A percentile compares a stretch with the other conserved stretches of the same genome.
Conservation (phyloP, 2,888 invertebrate species). For the Rhabditophanes sp. region DNA sequence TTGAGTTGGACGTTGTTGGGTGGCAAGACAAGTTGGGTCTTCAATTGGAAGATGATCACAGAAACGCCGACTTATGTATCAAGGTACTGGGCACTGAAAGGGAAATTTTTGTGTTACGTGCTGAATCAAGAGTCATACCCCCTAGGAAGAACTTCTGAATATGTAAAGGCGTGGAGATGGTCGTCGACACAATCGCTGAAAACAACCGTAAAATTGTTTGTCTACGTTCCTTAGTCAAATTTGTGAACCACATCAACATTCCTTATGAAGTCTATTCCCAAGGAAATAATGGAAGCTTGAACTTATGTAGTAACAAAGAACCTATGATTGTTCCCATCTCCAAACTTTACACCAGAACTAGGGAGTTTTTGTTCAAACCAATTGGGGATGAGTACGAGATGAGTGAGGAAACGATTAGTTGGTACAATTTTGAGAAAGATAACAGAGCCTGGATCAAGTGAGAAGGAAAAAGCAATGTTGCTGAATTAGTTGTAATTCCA, state of each 20-base stretch:
- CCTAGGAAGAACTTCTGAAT: conserved; percentile 51
- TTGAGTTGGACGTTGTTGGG: conserved; percentile 18
- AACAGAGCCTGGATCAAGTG: conserved; percentile 28
- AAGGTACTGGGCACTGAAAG: conserved; percentile 44
- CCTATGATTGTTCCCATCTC: conserved; percentile 65
- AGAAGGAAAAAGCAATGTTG: conserved; percentile 25
- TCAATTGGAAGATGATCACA: conserved; percentile 11
- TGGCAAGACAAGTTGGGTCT: conserved; percentile 10
- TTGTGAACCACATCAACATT: conserved; percentile 27
- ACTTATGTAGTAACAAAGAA: conserved; percentile 54
- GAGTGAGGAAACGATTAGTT: conserved; percentile 28
- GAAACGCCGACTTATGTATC: conserved; percentile 18
- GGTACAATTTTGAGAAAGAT: conserved; percentile 29
- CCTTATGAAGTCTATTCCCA: conserved; percentile 56
- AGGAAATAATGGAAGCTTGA: conserved; percentile 57
- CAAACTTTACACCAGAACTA: conserved; percentile 69
- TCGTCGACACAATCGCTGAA: conserved; percentile 67
- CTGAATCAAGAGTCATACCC: conserved; percentile 74
- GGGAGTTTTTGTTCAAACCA: conserved; percentile 70
- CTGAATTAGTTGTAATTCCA: conserved; percentile 22
- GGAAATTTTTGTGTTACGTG: conserved; percentile 64
- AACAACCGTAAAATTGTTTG: conserved; percentile 71
- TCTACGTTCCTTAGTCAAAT: conserved; percentile 63
- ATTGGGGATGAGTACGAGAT: conserved; percentile 38
- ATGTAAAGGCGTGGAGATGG: conserved; percentile 60